phyloP scores from a whole-genome alignment of 2,888 invertebrate genomes.

The Nymphalis urticae region DNA sequence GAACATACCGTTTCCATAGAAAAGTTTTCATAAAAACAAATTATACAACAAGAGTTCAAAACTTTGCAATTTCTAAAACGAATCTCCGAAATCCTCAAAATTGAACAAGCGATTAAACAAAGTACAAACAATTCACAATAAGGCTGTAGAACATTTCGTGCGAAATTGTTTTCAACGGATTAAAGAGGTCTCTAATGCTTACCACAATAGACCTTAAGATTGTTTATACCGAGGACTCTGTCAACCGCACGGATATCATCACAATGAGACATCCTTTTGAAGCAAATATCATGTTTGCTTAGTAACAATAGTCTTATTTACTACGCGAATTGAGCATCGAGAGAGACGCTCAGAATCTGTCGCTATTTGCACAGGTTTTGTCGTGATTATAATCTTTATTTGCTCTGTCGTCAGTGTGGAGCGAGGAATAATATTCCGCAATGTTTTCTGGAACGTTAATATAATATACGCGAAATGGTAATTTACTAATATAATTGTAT shows the following conservation, averaged over 20 bases:
- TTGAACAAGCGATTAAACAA: conserved; percentile 47
- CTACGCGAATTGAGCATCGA: conserved; percentile 32
- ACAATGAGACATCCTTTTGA: conserved; percentile 64
- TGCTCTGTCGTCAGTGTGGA: conserved; percentile 17
- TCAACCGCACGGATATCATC: conserved; percentile 62
- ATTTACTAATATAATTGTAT: no score
- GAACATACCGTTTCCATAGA: no score
- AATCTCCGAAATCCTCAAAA: conserved; percentile 32
- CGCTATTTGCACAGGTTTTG: conserved; percentile 29
- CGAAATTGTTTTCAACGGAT: conserved; percentile 65
- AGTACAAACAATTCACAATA: conserved; percentile 48
- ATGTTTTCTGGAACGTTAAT: not conserved
- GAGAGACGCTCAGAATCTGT: conserved; percentile 16
- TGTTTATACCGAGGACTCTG: conserved; percentile 61
- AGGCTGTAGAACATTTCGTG: conserved; percentile 53
- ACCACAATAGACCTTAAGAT: conserved; percentile 58
- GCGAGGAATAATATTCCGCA: not conserved
- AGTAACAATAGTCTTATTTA: conserved; percentile 26
- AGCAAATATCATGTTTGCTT: conserved; percentile 67
- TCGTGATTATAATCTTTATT: conserved; percentile 27
- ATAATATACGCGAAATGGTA: not conserved
- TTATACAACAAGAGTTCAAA: conserved; percentile 17
- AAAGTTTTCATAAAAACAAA: no score
- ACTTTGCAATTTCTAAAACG: conserved; percentile 13
- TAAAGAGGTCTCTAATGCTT: conserved; percentile 61